Base-by-base conservation (phyloP, 2,888 invertebrate genomes). In the Heliconius erato region DNA sequence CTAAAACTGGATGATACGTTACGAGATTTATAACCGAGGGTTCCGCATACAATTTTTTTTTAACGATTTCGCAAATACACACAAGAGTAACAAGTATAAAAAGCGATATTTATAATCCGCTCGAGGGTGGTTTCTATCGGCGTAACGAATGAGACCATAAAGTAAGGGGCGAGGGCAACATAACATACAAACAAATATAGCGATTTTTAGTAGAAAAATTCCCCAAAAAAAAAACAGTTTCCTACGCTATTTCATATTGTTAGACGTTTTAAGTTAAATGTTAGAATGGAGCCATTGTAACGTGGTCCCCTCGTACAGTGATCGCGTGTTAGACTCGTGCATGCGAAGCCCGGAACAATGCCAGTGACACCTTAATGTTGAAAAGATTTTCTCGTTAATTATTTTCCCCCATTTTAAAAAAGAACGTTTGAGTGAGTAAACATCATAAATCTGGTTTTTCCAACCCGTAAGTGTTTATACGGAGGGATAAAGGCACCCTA, bases 361-460 rank as follows among this genome's bases (percentile, higher is more conserved):
- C 79, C 54, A 32, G 81, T 79, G 28, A 80, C 83, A 82, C 81
- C 79, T 81, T 79, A 78, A 83, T 79, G 69, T 84, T 74, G 79
- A 72, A 82, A 81, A 74, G 74, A 79, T 81, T 82, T 84, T 79
- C 76, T 71, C 83, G 76, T 83, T 81, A 83, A 84, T 83, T 84
- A 84, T 74, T 79, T 76, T 59, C 35, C 80, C 80, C 74, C 77
- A 32, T 59, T 83, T 78, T 67, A 11, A 12, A 78, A 79, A 79
- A 40, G 63, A 32, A 26, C 72, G 40, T 79, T 68, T 67, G 72
- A 78, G n/a, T 78, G 78, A 78, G 78, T 78, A 78, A 78, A 78
- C 68, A 78, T 68, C 78, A 68, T 78, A 78, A 78, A 78, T 78
- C 78, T 44, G 78, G 67, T 67, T 78, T 78, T 78, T 32, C 71